Evolutionary conservation across 2,888 invertebrate genomes (phyloP).

Genomic region (Aleiodes alternator): DNA sequence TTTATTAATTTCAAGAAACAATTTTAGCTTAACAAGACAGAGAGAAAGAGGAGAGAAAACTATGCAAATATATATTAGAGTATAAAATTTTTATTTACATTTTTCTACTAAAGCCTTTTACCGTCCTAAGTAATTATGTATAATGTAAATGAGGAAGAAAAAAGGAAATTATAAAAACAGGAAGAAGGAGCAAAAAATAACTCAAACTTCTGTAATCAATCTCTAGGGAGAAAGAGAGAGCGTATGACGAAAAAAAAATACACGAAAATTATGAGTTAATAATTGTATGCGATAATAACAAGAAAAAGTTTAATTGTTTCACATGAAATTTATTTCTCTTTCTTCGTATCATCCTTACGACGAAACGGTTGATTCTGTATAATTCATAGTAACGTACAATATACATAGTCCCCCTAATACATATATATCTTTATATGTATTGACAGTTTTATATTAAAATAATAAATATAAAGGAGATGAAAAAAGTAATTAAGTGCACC

Average conservation of each 20-base stretch:
- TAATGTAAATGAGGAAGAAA: conserved; percentile 43
- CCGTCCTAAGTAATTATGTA: conserved; percentile 52
- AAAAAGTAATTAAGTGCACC: conserved; percentile 11
- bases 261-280: conserved; percentile 28
- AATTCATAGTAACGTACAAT: conserved; percentile 53
- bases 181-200: conserved; percentile 14
- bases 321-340: conserved; percentile 54
- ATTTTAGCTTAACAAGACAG: conserved; percentile 1
- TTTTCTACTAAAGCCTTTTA: conserved; percentile 52
- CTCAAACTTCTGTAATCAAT: conserved; percentile 25
- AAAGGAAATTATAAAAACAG: conserved; percentile 21
- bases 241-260: conserved; percentile 25
- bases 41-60: not conserved
- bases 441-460: no score
- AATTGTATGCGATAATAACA: conserved; percentile 47
- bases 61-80: conserved; percentile 13
- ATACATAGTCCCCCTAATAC: conserved; percentile 55
- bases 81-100: conserved; percentile 30
- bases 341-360: conserved; percentile 50
- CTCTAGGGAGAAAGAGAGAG: conserved; percentile 11
- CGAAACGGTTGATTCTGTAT: conserved; percentile 50
- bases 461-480: not conserved
- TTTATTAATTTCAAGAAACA: conserved; percentile 6
- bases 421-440: conserved; percentile 24
- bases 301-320: conserved; percentile 46